These are phyloP conservation scores for Dipodomys stephensi DNA, from an alignment of 2,113 vertebrate genomes.

Conservation along the genomic window DNA sequence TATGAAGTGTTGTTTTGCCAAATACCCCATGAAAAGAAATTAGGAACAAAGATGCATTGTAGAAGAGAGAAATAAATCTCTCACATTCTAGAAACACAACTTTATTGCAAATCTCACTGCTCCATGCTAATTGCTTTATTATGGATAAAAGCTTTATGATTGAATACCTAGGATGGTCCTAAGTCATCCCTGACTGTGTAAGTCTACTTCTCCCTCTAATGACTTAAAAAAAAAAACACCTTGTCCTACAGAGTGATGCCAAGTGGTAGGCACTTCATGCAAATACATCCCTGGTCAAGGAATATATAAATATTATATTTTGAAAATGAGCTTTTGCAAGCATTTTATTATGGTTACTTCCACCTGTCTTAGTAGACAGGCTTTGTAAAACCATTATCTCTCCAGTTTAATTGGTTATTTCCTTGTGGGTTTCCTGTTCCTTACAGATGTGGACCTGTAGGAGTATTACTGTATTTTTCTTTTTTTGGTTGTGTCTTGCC, in stretches of 20 bases:
- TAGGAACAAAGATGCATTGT: not conserved
- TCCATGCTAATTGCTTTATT: constrained; percentile 64
- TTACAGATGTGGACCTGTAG: not conserved
- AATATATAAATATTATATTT: constrained; percentile 6
- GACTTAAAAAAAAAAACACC: not conserved
- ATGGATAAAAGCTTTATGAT: constrained; percentile 49
- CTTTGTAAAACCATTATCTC: not conserved
- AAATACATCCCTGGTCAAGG: constrained; percentile 1
- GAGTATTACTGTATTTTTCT: not conserved
- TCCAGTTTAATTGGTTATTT: not conserved
- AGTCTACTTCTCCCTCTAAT: not conserved
- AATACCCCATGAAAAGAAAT: constrained; percentile 55
- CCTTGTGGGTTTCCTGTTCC: not conserved
- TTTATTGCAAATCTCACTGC: not conserved
- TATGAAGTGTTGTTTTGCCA: constrained; percentile 35
- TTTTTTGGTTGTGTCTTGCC: not conserved
- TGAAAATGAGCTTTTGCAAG: not conserved
- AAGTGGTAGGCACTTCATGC: not conserved
- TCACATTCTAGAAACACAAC: not conserved
- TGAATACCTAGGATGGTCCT: not conserved
- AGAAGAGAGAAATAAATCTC: constrained; percentile 38
- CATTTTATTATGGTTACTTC: not conserved
- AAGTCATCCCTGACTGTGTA: not conserved
- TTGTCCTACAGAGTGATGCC: not conserved
- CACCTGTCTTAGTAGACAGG: not conserved